Conservation (phyloP, 2,113 vertebrate species). For the Physeter macrocephalus region DNA sequence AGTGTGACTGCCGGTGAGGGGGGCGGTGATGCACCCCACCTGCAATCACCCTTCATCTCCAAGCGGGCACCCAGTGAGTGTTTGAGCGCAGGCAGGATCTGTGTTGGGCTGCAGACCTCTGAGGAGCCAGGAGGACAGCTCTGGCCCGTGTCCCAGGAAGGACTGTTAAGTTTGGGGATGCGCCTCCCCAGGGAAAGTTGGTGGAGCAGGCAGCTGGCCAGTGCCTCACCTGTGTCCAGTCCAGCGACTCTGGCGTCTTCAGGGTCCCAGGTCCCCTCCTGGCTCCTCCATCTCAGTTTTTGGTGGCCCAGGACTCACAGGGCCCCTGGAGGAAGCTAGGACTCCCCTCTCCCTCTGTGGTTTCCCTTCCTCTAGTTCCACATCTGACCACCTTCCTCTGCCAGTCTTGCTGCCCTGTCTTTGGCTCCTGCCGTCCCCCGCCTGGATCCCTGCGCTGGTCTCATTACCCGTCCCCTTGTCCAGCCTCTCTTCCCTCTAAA, state of each 20-base stretch:
- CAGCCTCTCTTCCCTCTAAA: neutral
- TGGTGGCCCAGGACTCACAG: neutral
- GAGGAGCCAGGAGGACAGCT: neutral
- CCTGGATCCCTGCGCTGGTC: rapidly evolving
- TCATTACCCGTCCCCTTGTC: neutral
- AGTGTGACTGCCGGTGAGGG: rapidly evolving
- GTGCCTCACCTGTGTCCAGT: neutral
- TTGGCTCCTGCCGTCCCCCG: neutral
- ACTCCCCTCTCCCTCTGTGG: neutral
- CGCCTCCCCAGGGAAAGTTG: neutral
- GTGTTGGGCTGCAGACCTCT: neutral
- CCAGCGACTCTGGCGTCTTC: neutral
- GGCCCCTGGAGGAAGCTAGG: neutral
- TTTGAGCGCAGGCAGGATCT: neutral
- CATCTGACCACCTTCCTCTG: neutral
- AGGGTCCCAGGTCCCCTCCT: neutral
- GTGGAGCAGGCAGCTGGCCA: neutral
- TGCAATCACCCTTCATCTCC: neutral
- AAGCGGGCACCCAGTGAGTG: neutral
- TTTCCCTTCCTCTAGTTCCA: neutral
- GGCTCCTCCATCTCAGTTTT: neutral
- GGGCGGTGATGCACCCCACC: rapidly evolving
- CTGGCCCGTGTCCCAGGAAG: neutral
- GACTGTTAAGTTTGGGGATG: neutral
- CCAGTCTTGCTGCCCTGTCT: neutral